Evolutionary conservation across 1,140 invertebrate species (phyloP).

Genomic region (Platyscapa corneri): DNA sequence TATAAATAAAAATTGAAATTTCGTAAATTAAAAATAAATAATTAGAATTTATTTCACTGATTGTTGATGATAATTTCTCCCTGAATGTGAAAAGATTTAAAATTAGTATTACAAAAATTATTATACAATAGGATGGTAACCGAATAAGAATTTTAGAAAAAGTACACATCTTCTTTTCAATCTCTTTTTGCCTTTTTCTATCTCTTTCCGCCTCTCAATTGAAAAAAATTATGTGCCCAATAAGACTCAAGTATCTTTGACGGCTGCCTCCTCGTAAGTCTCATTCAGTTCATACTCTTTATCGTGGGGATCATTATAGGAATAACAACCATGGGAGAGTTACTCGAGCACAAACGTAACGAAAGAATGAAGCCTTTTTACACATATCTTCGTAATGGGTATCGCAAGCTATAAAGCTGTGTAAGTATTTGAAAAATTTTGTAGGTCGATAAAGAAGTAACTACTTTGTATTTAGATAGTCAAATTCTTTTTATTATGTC

Average conservation of each 20-base stretch:
- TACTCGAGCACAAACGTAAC: not conserved
- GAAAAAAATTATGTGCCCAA: conserved; percentile 39
- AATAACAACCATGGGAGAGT: conserved; percentile 28
- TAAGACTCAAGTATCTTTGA: not conserved
- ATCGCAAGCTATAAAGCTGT: not conserved
- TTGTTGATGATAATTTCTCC: not conserved
- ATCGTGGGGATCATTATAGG: conserved; percentile 26
- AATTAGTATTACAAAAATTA: conserved; percentile 26
- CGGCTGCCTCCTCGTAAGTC: not conserved
- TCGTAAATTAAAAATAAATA: too few species aligned
- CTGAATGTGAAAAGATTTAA: not conserved
- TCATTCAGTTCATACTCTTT: not conserved
- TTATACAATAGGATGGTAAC: not conserved
- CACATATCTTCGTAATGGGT: not conserved
- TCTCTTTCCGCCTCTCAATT: conserved; percentile 1
- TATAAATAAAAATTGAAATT: not conserved
- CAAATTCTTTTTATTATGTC: not conserved
- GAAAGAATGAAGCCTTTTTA: not conserved
- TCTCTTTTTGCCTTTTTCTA: not conserved
- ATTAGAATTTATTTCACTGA: not conserved
- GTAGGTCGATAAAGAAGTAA: too few species aligned
- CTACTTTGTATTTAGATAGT: not conserved
- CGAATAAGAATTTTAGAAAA: not conserved
- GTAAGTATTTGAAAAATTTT: not conserved
- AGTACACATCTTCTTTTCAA: not conserved